Conservation (phyloP, 2,113 vertebrate genomes). For the Psittacara wagleri region DNA sequence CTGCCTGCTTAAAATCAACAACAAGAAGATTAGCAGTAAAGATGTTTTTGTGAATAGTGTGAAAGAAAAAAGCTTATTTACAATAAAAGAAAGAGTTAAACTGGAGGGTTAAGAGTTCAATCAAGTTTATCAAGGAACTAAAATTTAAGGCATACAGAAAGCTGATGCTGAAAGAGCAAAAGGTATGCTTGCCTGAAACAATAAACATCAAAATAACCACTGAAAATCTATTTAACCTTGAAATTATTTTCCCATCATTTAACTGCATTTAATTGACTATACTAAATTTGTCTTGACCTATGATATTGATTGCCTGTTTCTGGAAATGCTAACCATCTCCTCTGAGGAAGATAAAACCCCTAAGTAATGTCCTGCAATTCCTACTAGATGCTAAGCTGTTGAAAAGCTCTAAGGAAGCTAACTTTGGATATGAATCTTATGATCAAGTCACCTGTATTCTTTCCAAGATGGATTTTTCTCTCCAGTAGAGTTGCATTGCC, state of each 20-base stretch:
- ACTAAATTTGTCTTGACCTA: neutral
- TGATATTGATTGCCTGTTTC: neutral
- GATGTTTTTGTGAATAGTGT: accelerated
- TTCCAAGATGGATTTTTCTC: neutral
- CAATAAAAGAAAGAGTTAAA: neutral
- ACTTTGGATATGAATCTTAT: neutral
- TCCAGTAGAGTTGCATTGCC: neutral
- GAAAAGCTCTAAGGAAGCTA: neutral
- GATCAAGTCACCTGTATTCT: neutral
- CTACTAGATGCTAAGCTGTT: neutral
- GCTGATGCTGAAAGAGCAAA: neutral
- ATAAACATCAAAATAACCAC: neutral
- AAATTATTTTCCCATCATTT: neutral
- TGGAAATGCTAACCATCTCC: neutral
- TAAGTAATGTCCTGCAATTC: neutral
- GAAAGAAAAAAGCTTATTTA: neutral
- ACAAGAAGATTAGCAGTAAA: neutral
- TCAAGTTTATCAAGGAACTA: neutral
- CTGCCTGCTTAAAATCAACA: neutral
- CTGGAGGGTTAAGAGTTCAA: neutral
- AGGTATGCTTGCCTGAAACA: neutral
- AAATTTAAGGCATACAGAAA: neutral
- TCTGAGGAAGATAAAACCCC: neutral
- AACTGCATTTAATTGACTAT: neutral
- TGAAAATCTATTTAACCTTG: neutral